These are phyloP conservation scores for Parambassis ranga DNA, from an alignment of 2,797 vertebrate genomes.

Conservation along the genomic window DNA sequence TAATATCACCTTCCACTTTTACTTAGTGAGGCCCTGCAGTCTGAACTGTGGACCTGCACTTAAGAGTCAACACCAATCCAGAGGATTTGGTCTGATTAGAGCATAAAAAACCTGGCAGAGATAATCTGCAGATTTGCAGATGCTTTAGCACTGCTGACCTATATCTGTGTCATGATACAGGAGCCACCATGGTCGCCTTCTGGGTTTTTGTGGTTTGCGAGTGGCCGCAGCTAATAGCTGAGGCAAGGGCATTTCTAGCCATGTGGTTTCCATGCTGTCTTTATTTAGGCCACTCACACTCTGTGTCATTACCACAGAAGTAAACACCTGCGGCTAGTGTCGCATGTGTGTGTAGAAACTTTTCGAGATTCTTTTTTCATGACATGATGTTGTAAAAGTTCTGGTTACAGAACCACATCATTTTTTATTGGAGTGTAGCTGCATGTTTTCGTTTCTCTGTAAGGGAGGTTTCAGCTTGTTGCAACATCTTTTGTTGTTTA, in stretches of 20 bases:
- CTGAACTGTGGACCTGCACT: slow-evolving; percentile 19
- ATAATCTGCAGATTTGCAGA: slow-evolving; percentile 67
- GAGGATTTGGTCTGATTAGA: slow-evolving; percentile 66
- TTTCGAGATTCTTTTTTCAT: too few relatives aligned
- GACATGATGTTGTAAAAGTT: slow-evolving; percentile 18
- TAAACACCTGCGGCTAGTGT: slow-evolving; percentile 20
- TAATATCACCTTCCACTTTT: slow-evolving; percentile 3
- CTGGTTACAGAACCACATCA: not conserved
- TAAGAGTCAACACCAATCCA: slow-evolving; percentile 24
- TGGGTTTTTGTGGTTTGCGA: slow-evolving; percentile 19
- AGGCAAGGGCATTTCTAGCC: slow-evolving; percentile 19
- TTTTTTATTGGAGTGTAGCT: slow-evolving; percentile 33
- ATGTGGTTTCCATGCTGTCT: slow-evolving; percentile 35
- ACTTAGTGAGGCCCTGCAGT: not conserved
- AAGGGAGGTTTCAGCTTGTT: slow-evolving; percentile 33
- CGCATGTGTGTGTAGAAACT: slow-evolving; percentile 11
- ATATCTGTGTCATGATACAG: slow-evolving; percentile 59
- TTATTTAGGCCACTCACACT: slow-evolving; percentile 50
- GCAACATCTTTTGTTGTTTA: slow-evolving; percentile 41
- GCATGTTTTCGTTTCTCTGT: slow-evolving; percentile 17
- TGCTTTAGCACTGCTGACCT: slow-evolving; percentile 59
- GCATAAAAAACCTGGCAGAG: slow-evolving; percentile 49
- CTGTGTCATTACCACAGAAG: slow-evolving; percentile 12
- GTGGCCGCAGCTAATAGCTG: slow-evolving; percentile 10
- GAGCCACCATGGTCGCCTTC: slow-evolving; percentile 7